A percentile compares a stretch with the other conserved stretches of the same genome.
These are phyloP conservation scores for Cuniculus paca DNA, from an alignment of 2,797 vertebrate species.

Conservation along the genomic window DNA sequence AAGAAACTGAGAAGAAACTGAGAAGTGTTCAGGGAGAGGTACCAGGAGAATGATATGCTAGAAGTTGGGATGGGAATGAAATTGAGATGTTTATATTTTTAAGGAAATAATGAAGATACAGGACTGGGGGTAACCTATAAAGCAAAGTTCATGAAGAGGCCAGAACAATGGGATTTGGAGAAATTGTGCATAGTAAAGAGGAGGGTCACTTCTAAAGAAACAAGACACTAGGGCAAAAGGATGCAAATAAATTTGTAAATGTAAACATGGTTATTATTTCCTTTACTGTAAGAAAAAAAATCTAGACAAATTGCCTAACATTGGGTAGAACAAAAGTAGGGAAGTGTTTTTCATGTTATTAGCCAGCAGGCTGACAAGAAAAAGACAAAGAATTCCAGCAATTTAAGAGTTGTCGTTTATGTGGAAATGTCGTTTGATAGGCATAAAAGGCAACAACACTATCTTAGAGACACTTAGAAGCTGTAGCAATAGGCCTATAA, in stretches of 20 bases:
- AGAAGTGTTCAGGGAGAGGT: background rate
- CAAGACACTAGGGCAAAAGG: background rate
- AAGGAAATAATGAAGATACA: background rate
- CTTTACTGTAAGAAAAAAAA: background rate
- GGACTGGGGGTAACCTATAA: background rate
- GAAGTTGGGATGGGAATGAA: background rate
- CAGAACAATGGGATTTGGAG: background rate
- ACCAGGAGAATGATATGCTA: background rate
- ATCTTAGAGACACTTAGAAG: constrained; percentile 64
- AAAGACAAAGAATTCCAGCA: constrained; percentile 45
- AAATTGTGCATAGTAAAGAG: background rate
- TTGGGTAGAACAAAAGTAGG: background rate
- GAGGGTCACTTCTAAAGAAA: background rate
- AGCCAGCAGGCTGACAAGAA: constrained; percentile 48
- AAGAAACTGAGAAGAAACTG: background rate
- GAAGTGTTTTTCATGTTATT: constrained; percentile 44
- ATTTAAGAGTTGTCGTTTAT: constrained; percentile 58
- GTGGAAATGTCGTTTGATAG: constrained; percentile 57
- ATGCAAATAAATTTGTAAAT: background rate
- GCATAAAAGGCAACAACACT: constrained; percentile 62
- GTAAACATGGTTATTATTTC: constrained; percentile 11
- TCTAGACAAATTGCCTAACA: background rate
- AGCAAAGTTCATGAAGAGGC: background rate
- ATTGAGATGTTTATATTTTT: background rate
- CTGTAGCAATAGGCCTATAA: constrained; percentile 61